phyloP scores from a whole-genome alignment of 2,113 vertebrate genomes.

The Gopherus evgoodei region DNA sequence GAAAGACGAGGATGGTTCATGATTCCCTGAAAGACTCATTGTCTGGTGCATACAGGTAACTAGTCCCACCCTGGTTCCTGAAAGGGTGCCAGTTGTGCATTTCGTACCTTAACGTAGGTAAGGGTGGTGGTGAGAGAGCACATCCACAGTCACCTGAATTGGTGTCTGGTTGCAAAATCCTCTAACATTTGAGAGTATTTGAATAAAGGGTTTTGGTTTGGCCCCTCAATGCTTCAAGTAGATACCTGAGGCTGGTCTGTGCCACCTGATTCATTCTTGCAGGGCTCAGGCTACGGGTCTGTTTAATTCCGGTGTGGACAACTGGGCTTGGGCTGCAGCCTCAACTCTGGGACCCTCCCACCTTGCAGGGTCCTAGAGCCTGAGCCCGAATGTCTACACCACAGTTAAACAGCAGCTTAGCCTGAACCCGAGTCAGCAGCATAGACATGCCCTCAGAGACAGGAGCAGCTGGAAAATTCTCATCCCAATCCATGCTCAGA shows the following conservation, averaged over 20 bases:
- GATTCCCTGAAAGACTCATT: neutral
- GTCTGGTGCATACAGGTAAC: neutral
- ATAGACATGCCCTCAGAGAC: neutral
- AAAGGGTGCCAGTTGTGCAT: neutral
- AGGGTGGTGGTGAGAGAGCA: neutral
- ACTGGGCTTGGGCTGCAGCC: neutral
- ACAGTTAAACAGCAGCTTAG: neutral
- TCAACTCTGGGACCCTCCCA: neutral
- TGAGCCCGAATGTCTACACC: neutral
- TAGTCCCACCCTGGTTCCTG: neutral
- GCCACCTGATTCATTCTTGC: neutral
- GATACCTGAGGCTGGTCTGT: no score
- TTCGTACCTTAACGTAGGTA: neutral
- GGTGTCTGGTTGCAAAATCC: neutral
- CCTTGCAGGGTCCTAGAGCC: no score
- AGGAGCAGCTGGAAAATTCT: neutral
- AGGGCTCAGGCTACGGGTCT: neutral
- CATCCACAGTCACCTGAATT: rapidly evolving
- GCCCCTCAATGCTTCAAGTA: no score
- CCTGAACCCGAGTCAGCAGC: neutral
- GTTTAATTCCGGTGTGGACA: neutral
- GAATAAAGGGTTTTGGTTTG: neutral
- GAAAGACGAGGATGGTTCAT: neutral
- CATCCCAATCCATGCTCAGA: neutral
- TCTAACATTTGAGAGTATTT: rapidly evolving